These are phyloP conservation scores for Drosophila tsacasi DNA, from an alignment of 1,140 invertebrate species.

Conservation along the genomic window DNA sequence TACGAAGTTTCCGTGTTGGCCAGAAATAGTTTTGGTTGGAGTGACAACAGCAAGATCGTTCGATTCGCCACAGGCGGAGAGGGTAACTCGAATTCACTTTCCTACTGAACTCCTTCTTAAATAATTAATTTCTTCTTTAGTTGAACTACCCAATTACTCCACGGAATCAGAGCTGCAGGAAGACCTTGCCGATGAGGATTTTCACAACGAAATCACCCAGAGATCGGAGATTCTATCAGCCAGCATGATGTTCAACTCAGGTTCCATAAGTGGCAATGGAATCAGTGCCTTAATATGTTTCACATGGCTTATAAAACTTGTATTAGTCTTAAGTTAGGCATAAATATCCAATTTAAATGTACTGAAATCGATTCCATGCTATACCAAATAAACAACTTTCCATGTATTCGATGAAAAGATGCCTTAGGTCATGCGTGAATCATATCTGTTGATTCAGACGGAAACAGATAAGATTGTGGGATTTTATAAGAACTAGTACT, in stretches of 20 bases:
- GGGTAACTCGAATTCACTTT: conserved; percentile 84
- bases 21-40: conserved; percentile 90
- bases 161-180: conserved; percentile 78
- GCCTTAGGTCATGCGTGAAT: conserved; percentile 8
- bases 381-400: conserved; percentile 41
- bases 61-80: conserved; percentile 89
- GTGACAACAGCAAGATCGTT: conserved; percentile 88
- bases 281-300: conserved; percentile 33
- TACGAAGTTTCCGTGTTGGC: conserved; percentile 89
- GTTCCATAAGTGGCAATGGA: neutral
- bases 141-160: conserved; percentile 81
- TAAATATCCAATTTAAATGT: conserved; percentile 14
- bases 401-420: neutral
- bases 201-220: conserved; percentile 69
- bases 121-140: conserved; percentile 26
- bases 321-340: conserved; percentile 32
- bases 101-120: neutral
- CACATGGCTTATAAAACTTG: conserved; percentile 36
- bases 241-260: conserved; percentile 61
- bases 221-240: conserved; percentile 61
- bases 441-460: conserved; percentile 3
- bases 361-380: conserved; percentile 39
- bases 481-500: neutral
- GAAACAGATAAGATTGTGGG: conserved; percentile 13
- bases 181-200: conserved; percentile 57